Evolutionary conservation across 2,888 invertebrate genomes (phyloP).

Genomic region (Nymphalis urticae): DNA sequence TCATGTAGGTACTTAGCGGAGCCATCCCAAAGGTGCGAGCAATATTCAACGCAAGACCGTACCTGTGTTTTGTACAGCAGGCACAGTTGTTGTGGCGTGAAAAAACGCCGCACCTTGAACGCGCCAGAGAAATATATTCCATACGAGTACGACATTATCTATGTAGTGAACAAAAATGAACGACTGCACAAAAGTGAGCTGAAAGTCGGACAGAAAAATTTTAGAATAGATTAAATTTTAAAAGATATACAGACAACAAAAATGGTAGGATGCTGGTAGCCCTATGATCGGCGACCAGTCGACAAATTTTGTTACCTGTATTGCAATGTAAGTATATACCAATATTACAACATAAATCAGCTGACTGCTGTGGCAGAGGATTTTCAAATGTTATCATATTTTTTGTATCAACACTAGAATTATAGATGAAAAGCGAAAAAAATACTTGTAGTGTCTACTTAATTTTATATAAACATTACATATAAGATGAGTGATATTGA

Average conservation of each 20-base stretch:
- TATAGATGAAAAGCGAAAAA: background rate
- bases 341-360: conserved; percentile 51
- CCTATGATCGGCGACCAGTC: background rate
- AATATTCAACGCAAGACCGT: too few relatives aligned
- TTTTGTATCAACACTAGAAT: background rate
- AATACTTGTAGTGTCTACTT: background rate
- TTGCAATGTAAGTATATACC: conserved; percentile 24
- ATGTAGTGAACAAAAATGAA: background rate
- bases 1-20: too few relatives aligned
- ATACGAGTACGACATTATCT: conserved; percentile 22
- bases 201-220: background rate
- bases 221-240: background rate
- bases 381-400: background rate
- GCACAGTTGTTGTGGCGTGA: too few relatives aligned
- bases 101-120: too few relatives aligned
- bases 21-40: too few relatives aligned
- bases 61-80: too few relatives aligned
- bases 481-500: conserved; percentile 53
- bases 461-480: background rate
- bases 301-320: background rate
- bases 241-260: background rate
- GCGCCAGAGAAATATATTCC: conserved; percentile 28
- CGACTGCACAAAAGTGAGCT: background rate
- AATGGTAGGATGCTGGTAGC: background rate
- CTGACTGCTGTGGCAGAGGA: conserved; percentile 47